Conservation (phyloP, 2,888 invertebrate genomes). For the Calliopum simillimum region DNA sequence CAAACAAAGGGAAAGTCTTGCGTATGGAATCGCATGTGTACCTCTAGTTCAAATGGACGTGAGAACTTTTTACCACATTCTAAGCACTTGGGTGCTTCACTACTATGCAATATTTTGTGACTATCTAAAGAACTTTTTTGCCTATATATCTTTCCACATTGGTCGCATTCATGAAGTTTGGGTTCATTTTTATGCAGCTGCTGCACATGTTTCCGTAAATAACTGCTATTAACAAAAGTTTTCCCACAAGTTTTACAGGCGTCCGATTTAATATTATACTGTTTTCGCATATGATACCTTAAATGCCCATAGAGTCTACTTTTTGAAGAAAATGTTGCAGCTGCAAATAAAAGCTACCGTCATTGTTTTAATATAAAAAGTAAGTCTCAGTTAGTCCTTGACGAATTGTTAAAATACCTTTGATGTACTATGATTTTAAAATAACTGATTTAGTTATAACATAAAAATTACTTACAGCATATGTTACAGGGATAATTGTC, state of each 20-base stretch:
- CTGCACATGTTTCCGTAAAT: slow-evolving; percentile 49
- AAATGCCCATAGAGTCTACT: slow-evolving; percentile 48
- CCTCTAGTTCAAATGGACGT: slow-evolving; percentile 50
- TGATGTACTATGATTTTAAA: too few relatives aligned
- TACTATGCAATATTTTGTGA: slow-evolving; percentile 50
- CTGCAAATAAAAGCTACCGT: slow-evolving; percentile 39
- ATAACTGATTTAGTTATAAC: not conserved
- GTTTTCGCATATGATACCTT: slow-evolving; percentile 47
- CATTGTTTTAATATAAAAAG: too few relatives aligned
- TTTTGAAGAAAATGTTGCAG: slow-evolving; percentile 45
- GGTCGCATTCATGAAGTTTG: slow-evolving; percentile 45
- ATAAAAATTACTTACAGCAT: slow-evolving; percentile 47
- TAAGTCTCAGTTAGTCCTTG: too few relatives aligned
- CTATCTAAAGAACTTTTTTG: slow-evolving; percentile 49
- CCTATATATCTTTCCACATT: slow-evolving; percentile 47
- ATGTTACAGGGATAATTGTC: slow-evolving; percentile 47
- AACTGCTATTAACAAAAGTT: slow-evolving; percentile 49
- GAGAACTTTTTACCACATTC: slow-evolving; percentile 47
- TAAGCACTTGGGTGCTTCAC: slow-evolving; percentile 47
- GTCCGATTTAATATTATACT: slow-evolving; percentile 46
- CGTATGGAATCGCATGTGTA: slow-evolving; percentile 53
- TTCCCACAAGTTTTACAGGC: slow-evolving; percentile 51
- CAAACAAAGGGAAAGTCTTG: slow-evolving; percentile 51
- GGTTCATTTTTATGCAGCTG: slow-evolving; percentile 47
- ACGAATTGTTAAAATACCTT: too few relatives aligned